Percentiles rank a stretch among this genome's conserved stretches.
These are phyloP conservation scores for Coreius guichenoti DNA, from an alignment of 2,797 vertebrate genomes.

Conservation along the genomic window DNA sequence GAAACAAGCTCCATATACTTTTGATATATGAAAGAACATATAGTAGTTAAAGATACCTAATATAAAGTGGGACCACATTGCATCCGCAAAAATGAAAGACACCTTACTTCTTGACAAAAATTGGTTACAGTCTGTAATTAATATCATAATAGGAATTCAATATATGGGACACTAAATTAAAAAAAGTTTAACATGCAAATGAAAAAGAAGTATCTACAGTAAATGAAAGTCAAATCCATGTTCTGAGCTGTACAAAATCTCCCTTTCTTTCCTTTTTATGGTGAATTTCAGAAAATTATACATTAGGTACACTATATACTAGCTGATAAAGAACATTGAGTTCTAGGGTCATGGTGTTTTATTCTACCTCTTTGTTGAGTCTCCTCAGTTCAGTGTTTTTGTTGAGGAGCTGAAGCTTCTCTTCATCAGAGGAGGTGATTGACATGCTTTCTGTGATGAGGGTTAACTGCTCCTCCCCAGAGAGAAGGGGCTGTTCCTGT, in stretches of 20 bases:
- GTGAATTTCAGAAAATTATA: not conserved
- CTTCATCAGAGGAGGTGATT: constrained; percentile 81
- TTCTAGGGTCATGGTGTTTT: not conserved
- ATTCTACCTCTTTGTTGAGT: constrained; percentile 82
- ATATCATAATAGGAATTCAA: not conserved
- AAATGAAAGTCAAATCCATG: not conserved
- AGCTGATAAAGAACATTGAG: not conserved
- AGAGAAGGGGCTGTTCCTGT: constrained; percentile 66
- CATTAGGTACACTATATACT: not conserved
- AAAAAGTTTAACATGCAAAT: not conserved
- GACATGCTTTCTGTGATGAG: constrained; percentile 83
- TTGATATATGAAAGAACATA: not conserved
- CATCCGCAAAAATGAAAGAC: not conserved
- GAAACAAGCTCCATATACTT: not conserved
- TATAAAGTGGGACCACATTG: not conserved
- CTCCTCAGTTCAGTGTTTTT: constrained; percentile 84
- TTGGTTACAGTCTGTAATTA: too few species aligned
- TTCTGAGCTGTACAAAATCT: not conserved
- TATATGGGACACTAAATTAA: not conserved
- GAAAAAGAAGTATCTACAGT: not conserved
- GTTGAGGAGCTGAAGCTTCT: constrained; percentile 84
- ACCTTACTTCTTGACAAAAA: not conserved
- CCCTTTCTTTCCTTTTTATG: not conserved
- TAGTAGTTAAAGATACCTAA: not conserved
- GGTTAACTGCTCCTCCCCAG: constrained; percentile 77